phyloP scores from a whole-genome alignment of 2,888 invertebrate genomes.

The Meghimatium bilineatum region DNA sequence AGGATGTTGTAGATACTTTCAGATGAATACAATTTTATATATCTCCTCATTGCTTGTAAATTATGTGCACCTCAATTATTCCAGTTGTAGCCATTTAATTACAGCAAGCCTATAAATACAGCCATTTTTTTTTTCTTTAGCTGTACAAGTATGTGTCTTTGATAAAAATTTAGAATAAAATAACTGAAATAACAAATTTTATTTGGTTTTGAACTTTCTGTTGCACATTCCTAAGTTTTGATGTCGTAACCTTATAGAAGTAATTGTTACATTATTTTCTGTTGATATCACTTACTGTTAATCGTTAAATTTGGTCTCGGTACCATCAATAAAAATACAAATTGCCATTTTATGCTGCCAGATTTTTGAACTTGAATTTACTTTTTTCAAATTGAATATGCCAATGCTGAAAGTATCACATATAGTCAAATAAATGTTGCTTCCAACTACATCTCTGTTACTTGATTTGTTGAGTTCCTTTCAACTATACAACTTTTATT shows the following conservation, averaged over 20 bases:
- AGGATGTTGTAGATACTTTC: too few species aligned
- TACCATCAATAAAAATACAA: neutral
- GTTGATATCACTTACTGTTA: neutral
- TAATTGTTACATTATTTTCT: neutral
- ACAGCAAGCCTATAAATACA: neutral
- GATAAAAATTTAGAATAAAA: neutral
- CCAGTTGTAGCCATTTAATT: neutral
- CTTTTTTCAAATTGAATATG: neutral
- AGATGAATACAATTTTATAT: too few species aligned
- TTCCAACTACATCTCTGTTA: neutral
- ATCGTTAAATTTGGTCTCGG: neutral
- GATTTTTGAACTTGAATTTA: neutral
- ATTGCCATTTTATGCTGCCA: neutral
- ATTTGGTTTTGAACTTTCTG: neutral
- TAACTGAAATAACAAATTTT: neutral
- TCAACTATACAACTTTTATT: neutral
- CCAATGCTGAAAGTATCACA: neutral
- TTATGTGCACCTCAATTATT: neutral
- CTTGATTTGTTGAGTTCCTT: neutral
- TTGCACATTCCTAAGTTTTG: constrained; percentile 28
- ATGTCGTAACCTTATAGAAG: constrained; percentile 5
- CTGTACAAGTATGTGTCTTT: constrained; percentile 3
- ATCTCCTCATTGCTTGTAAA: neutral
- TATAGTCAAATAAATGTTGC: constrained; percentile 31
- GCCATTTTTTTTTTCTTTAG: neutral